Percentiles rank a stretch among this genome's conserved stretches.
Evolutionary conservation across 92 coral and sea anemone species (phyloP).

Genomic region (Actinostola sp.): DNA sequence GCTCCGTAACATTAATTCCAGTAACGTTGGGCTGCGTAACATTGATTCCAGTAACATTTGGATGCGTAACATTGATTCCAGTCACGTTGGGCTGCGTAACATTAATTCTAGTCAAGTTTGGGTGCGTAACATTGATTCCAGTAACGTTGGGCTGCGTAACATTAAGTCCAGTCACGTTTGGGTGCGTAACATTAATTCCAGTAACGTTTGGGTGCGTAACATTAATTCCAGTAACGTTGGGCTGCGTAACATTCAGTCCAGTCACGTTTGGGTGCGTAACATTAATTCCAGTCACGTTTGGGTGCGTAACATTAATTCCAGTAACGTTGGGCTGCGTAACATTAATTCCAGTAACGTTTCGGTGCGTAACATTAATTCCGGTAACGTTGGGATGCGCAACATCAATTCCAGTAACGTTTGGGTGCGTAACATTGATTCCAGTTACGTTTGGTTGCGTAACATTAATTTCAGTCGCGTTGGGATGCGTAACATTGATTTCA

Average conservation of each 20-base stretch:
- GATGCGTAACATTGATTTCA: background rate
- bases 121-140: background rate
- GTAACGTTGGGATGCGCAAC: constrained; percentile 11
- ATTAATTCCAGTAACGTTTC: constrained; percentile 3
- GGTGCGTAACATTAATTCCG: constrained; percentile 4
- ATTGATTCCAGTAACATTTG: background rate
- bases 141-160: constrained; percentile 26
- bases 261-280: constrained; percentile 10
- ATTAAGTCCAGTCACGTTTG: constrained; percentile 5
- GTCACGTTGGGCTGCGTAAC: background rate
- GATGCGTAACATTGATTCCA: constrained; percentile 1
- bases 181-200: background rate
- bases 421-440: background rate
- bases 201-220: background rate
- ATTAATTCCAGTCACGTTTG: constrained; percentile 18
- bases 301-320: constrained; percentile 14
- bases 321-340: constrained; percentile 6
- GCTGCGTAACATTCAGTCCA: constrained; percentile 2
- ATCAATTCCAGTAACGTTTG: background rate
- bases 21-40: constrained; percentile 7
- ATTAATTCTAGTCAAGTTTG: constrained; percentile 1
- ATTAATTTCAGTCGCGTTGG: constrained; percentile 32
- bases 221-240: constrained; percentile 19
- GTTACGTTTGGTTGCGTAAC: constrained; percentile 17
- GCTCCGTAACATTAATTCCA: background rate